A percentile compares a stretch with the other conserved stretches of the same genome.
phyloP scores from a whole-genome alignment of 2,888 invertebrate species.

The Cheilosia vernalis region DNA sequence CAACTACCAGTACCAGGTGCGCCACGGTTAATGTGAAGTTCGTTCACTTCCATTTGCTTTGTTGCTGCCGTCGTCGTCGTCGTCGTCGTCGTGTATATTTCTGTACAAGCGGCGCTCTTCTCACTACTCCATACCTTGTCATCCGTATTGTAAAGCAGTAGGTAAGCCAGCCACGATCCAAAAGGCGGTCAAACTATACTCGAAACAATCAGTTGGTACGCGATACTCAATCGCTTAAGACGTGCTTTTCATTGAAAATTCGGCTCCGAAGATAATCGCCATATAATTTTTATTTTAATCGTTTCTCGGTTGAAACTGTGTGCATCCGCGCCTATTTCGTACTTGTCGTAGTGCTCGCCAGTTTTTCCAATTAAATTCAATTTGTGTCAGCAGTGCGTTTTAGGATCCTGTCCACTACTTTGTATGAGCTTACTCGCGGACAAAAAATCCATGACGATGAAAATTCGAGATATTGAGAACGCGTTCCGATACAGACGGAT shows the following conservation, averaged over 20 bases:
- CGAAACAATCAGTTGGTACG: constrained; percentile 82
- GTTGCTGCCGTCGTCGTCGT: constrained; percentile 36
- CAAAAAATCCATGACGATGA: constrained; percentile 80
- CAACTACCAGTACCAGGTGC: too few relatives aligned
- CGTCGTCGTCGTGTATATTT: constrained; percentile 29
- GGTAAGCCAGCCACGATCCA: constrained; percentile 75
- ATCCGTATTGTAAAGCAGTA: constrained; percentile 70
- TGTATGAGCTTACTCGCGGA: constrained; percentile 77
- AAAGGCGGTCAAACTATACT: constrained; percentile 79
- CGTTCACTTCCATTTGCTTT: constrained; percentile 67
- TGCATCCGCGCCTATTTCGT: constrained; percentile 17
- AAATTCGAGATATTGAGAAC: constrained; percentile 82
- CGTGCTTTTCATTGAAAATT: constrained; percentile 75
- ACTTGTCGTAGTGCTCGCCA: constrained; percentile 17
- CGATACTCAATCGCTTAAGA: constrained; percentile 82
- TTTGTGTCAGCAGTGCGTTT: constrained; percentile 54
- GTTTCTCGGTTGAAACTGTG: constrained; percentile 24
- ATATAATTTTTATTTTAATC: constrained; percentile 39
- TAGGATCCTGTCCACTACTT: constrained; percentile 39
- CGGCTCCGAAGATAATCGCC: constrained; percentile 16
- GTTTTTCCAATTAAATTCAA: constrained; percentile 27
- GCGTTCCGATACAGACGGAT: constrained; percentile 82
- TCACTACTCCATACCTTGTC: constrained; percentile 52
- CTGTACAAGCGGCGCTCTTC: constrained; percentile 60
- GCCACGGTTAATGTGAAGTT: constrained; percentile 72